Conservation (phyloP, 2,888 invertebrate species). For the Willowsia nigromaculata region DNA sequence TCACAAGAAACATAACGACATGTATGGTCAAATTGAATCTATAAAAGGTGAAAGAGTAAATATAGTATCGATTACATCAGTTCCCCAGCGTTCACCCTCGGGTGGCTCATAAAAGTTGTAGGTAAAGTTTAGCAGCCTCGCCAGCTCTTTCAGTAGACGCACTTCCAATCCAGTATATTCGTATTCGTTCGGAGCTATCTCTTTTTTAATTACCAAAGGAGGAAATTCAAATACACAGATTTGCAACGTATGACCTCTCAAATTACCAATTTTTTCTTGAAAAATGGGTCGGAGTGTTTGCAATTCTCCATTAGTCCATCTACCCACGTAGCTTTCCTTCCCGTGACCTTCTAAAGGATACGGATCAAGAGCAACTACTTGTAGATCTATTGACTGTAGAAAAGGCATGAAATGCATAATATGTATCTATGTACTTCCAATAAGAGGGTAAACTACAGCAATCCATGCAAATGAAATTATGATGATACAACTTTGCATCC, state of each 20-base stretch:
- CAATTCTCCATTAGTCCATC: slow-evolving; percentile 71
- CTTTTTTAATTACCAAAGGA: slow-evolving; percentile 75
- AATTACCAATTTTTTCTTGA: slow-evolving; percentile 76
- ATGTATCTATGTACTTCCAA: too few species aligned
- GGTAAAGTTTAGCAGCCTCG: slow-evolving; percentile 76
- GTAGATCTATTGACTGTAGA: slow-evolving; percentile 55
- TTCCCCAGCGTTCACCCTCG: slow-evolving; percentile 74
- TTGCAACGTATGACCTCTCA: slow-evolving; percentile 72
- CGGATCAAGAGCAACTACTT: slow-evolving; percentile 77
- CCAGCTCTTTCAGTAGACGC: slow-evolving; percentile 73
- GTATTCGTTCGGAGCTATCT: slow-evolving; percentile 62
- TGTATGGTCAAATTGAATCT: too few species aligned
- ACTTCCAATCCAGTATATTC: slow-evolving; percentile 76
- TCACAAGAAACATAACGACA: too few species aligned
- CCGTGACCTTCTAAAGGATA: slow-evolving; percentile 75
- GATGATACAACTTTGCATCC: too few species aligned
- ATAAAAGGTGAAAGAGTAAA: too few species aligned
- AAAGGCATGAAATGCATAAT: neutral
- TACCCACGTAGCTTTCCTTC: slow-evolving; percentile 76
- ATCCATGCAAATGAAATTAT: too few species aligned
- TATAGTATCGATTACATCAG: slow-evolving; percentile 67
- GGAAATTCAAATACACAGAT: slow-evolving; percentile 77
- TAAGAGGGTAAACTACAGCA: too few species aligned
- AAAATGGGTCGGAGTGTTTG: slow-evolving; percentile 71
- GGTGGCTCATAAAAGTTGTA: slow-evolving; percentile 76